Evolutionary conservation across 2,888 invertebrate species (phyloP), one percentile per base, ranked within the genome.

Genomic region (Ariolimax columbianus): DNA sequence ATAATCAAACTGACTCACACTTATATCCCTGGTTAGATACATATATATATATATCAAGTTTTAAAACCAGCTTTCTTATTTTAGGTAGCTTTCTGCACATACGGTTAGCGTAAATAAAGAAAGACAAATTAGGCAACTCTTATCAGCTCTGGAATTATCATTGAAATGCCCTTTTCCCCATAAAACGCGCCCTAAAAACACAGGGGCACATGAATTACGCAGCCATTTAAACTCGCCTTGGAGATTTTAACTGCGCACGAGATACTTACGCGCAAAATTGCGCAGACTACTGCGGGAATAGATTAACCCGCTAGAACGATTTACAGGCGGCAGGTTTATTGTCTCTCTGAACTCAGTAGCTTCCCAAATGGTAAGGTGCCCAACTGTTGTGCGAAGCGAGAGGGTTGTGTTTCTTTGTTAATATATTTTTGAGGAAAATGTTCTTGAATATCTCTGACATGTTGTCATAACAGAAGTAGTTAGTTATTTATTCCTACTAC

Each of bases 191-290:
- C 30, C 26, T 40, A n/a, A 30, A 47, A 73, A 70, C n/a, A 17
- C 14, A 30, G 43, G 43, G n/a, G 73, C 43, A n/a, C 73, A 43
- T 73, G 73, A 73, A 47, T 73, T 73, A 73, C 47, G 73, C 23
- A 11, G 43, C 73, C n/a, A n/a, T 73, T 43, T 47, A 73, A 73
- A 30, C 14, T 19, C n/a, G 43, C n/a, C 43, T 19, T 43, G 30
- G 47, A n/a, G 38, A 70, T 38, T 70, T 70, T 68, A 68, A 68
- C 36, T 68, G 26, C 26, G n/a, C 23, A 0, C 33, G 40, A 11
- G 19, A n/a, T 40, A 40, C 1, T 40, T 38, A 19, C 19, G 9
- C 23, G 11, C 40, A 40, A 26, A 72, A 72, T 33, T 33, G 9
- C 17, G 1, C 19, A 30, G 4, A 38, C 40, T 23, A 26, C 3